Base-by-base conservation (phyloP, 2,797 vertebrate species). In the Rhinoraja longicauda region DNA sequence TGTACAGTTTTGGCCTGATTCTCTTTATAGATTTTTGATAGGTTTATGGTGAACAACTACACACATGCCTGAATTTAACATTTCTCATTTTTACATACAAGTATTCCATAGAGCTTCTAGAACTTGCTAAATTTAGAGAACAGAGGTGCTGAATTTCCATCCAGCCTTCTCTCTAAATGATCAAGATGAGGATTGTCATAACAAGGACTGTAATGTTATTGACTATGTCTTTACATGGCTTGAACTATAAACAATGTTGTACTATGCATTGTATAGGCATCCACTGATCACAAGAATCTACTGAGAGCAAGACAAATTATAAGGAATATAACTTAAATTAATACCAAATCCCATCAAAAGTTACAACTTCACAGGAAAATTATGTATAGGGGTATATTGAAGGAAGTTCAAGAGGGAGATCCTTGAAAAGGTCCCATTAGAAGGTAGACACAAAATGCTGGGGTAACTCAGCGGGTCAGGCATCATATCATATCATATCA, bases 41-140 rank as follows among this genome's bases (percentile, higher is more conserved):
- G 39, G 62, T 53, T 73, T 53, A 26, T 45, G 19, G 70, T 72
- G 21, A 92, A 91, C 88, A 91, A 73, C 32, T n/a, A 53, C 45
- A 75, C 45, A 67, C 59, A 32, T 19, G 67, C 36, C 84, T 36
- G 59, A 7, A 32, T 88, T 36, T 59, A 26, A 73, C 72, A 72
- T 29, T 72, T 26, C 26, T 53, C 45, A 75, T 75, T 75, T 75
- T 26, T 91, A 92, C 21, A 19, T 57, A 26, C 4, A 12, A n/a
- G 13, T 53, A 9, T 90, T 73, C 70, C 24, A 24, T 73, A 21
- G 59, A 6, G 12, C n/a, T 75, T 53, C 70, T 12, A n/a, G 36
- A 53, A 24, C 32, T 39, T 92, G 26, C 90, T 75, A 75, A 92
- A 75, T 73, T 73, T 73, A 75, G 73, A 75, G 26, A 92, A 92